Evolutionary conservation across 64 coral and sea anemone genomes (phyloP).

Genomic region (Montipora capricornis): DNA sequence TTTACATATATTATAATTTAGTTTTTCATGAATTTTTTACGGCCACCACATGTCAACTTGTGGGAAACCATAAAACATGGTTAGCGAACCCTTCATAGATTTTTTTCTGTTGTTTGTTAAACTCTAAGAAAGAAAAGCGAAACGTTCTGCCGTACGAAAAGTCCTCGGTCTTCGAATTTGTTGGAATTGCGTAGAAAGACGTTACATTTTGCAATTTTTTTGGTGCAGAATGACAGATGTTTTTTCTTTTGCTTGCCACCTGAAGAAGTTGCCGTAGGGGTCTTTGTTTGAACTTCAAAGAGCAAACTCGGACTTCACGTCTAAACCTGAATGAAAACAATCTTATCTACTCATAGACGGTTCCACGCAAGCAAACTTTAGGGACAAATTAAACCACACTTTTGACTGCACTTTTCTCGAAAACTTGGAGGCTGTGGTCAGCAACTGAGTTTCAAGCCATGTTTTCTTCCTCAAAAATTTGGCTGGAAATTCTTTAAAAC

Average conservation of each 20-base stretch:
- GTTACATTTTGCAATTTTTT: slow-evolving; percentile 20
- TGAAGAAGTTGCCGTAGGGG: not conserved
- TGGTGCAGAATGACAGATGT: not conserved
- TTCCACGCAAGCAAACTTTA: not conserved
- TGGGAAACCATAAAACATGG: not conserved
- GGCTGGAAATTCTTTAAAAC: not conserved
- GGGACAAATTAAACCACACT: not conserved
- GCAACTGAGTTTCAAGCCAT: not conserved
- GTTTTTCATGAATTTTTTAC: not conserved
- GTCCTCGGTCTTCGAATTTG: not conserved
- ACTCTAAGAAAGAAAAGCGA: not conserved
- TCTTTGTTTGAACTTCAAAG: slow-evolving; percentile 45
- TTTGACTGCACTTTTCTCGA: not conserved
- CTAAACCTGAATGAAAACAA: slow-evolving; percentile 15
- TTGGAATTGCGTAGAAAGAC: not conserved
- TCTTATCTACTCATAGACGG: not conserved
- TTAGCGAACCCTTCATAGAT: not conserved
- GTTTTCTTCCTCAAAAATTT: not conserved
- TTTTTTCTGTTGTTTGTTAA: not conserved
- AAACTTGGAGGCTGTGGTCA: not conserved
- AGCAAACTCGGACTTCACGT: slow-evolving; percentile 29
- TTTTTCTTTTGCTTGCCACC: not conserved
- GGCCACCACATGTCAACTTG: not conserved
- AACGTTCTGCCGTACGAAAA: not conserved
- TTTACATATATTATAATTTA: not conserved